phyloP scores from a whole-genome alignment of 2,113 vertebrate species.

The Oryzias javanicus region DNA sequence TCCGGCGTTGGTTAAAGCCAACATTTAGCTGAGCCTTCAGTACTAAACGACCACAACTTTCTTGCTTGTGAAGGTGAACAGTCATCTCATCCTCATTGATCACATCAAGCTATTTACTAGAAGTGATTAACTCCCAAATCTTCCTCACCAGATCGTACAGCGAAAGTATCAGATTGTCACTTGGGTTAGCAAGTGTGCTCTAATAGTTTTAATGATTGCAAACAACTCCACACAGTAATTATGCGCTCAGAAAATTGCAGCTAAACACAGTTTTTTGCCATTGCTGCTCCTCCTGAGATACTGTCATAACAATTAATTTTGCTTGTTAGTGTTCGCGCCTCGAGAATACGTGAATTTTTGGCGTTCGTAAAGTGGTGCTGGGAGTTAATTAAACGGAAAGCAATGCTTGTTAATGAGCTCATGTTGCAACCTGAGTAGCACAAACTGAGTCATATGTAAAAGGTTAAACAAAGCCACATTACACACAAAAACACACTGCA shows the following conservation, averaged over 20 bases:
- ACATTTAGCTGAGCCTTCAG: no score
- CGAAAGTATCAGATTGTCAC: no score
- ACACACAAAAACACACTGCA: background rate
- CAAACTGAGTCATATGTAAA: slow-evolving; percentile 1
- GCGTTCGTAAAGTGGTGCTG: slow-evolving; percentile 21
- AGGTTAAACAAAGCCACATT: slow-evolving; percentile 8
- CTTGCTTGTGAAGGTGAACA: no score
- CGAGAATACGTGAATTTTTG: slow-evolving; percentile 29
- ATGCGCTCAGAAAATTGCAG: background rate
- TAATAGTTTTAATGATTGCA: no score
- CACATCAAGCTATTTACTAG: no score
- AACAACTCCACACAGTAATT: background rate
- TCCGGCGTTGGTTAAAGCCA: no score
- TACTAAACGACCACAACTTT: no score
- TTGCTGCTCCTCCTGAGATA: background rate
- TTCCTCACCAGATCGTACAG: no score
- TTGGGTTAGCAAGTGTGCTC: no score
- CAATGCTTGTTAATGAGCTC: slow-evolving; percentile 6
- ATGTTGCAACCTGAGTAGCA: slow-evolving; percentile 1
- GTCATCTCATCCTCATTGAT: no score
- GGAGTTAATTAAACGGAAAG: slow-evolving; percentile 21
- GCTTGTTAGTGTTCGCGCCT: slow-evolving; percentile 16
- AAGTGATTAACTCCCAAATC: no score
- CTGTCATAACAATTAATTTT: slow-evolving; percentile 4
- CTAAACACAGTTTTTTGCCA: background rate